Percentiles rank a stretch among this genome's conserved stretches.
Evolutionary conservation across 2,113 vertebrate species (phyloP).

Genomic region (Morone saxatilis): DNA sequence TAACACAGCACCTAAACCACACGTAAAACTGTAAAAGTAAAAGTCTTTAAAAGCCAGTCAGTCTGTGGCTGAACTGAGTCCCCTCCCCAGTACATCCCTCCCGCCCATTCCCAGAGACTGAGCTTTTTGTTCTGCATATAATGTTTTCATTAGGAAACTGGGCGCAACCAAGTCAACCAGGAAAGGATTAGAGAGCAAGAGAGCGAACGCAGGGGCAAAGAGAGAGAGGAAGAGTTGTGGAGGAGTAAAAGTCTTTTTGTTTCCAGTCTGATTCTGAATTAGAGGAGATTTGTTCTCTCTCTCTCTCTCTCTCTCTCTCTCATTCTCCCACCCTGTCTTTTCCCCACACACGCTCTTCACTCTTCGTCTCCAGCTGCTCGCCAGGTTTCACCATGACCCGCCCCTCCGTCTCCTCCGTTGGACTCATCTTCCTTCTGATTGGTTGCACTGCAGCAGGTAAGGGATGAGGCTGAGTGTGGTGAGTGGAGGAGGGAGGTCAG

Average conservation of each 20-base stretch:
- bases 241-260: not conserved
- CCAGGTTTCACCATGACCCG: constrained; percentile 69
- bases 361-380: constrained; percentile 18
- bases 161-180: constrained; percentile 52
- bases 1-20: not conserved
- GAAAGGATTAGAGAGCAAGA: constrained; percentile 32
- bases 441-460: constrained; percentile 80
- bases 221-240: constrained; percentile 9
- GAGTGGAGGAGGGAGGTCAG: not conserved
- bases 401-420: constrained; percentile 27
- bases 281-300: not conserved
- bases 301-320: not conserved
- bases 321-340: not conserved
- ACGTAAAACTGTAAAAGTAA: not conserved
- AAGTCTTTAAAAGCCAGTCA: not conserved
- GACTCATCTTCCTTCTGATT: constrained; percentile 78
- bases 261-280: not conserved
- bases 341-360: not conserved
- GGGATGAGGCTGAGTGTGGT: constrained; percentile 5
- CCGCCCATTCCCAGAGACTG: constrained; percentile 71
- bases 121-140: constrained; percentile 70
- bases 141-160: constrained; percentile 80
- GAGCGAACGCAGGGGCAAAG: constrained; percentile 17
- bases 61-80: constrained; percentile 51
- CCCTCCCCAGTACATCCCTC: constrained; percentile 57